Conservation (phyloP, 2,797 vertebrate genomes). For the Somateria mollissima region DNA sequence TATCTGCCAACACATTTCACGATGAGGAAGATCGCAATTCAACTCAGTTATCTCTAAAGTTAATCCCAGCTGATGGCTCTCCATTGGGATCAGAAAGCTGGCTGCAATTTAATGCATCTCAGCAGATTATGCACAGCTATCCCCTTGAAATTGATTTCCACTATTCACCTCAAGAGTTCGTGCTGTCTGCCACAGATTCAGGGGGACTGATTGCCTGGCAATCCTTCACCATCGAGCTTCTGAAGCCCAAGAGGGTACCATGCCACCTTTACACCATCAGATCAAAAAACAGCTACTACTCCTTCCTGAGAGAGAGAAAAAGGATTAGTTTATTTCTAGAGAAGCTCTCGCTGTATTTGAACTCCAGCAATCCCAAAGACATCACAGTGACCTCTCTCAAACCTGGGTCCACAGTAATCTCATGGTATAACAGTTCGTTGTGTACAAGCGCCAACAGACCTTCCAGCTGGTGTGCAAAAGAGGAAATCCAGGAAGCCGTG, state of each 20-base stretch:
- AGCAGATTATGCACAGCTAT: constrained; percentile 52
- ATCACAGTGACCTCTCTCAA: constrained; percentile 36
- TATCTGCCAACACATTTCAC: constrained; percentile 64
- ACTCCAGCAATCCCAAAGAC: constrained; percentile 14
- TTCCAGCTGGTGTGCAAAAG: constrained; percentile 6
- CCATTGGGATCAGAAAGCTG: constrained; percentile 35
- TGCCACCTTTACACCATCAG: constrained; percentile 66
- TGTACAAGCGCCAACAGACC: neutral
- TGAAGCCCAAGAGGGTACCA: neutral
- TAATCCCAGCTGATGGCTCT: constrained; percentile 48
- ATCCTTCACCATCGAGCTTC: constrained; percentile 58
- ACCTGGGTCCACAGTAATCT: constrained; percentile 69
- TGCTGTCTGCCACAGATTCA: constrained; percentile 62
- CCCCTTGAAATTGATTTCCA: constrained; percentile 68
- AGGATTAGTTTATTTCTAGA: constrained; percentile 62
- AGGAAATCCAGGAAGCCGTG: constrained; percentile 30
- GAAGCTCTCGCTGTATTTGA: constrained; percentile 72
- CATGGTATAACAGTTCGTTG: constrained; percentile 67
- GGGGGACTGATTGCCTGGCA: constrained; percentile 38
- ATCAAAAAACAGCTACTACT: constrained; percentile 66
- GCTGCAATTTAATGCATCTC: constrained; percentile 61
- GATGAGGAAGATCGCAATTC: constrained; percentile 73
- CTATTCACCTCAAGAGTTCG: constrained; percentile 68
- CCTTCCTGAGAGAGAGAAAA: constrained; percentile 65
- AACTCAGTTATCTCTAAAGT: constrained; percentile 54